Base-by-base conservation (phyloP, 2,888 invertebrate genomes). In the Thereva unica region DNA sequence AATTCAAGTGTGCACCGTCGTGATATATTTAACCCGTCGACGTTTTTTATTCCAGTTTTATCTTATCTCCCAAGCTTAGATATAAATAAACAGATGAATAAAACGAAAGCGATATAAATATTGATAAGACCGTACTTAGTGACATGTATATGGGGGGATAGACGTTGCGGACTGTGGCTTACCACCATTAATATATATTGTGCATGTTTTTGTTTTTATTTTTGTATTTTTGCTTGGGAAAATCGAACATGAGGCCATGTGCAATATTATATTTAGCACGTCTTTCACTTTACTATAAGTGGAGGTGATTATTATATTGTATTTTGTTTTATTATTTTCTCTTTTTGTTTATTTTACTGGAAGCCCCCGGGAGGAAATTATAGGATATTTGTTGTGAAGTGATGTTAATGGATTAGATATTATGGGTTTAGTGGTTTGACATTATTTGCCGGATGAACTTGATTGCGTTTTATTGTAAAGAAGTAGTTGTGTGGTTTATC, bases 71-170 rank as follows among this genome's bases (percentile, higher is more conserved):
- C 8, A 37, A 23, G 5, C 23, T 41, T 41, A 50, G 9, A 34
- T 50, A 40, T 50, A 50, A 10, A 40, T 9, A 50, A 34, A 40
- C 61, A 59, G 61, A 38, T 49, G 23, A 61, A 34, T 50, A 38
- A 68, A 68, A 66, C 35, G 68, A 63, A 67, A 68, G 55, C 64
- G 56, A 56, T 64, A 68, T 59, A 68, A 68, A 66, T 61, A 66
- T 68, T 66, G 66, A 66, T 68, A 66, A 66, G 63, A 50, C 52
- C 56, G 42, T 49, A 9, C 23, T 5, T 41, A 40, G 23, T 53
- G 53, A 53, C 53, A 40, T 37, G 23, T 23, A 23, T 23, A 23
- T 23, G 23, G 23, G 23, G 23, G 23, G 23, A 23, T 23, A 23
- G 23, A 23, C 23, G 23, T 2, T 23, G 23, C 2, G 23, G 23